Percentiles rank a stretch among this genome's conserved stretches.
These are phyloP conservation scores for Morpho deidamia DNA, from an alignment of 2,888 invertebrate genomes.

Conservation along the genomic window DNA sequence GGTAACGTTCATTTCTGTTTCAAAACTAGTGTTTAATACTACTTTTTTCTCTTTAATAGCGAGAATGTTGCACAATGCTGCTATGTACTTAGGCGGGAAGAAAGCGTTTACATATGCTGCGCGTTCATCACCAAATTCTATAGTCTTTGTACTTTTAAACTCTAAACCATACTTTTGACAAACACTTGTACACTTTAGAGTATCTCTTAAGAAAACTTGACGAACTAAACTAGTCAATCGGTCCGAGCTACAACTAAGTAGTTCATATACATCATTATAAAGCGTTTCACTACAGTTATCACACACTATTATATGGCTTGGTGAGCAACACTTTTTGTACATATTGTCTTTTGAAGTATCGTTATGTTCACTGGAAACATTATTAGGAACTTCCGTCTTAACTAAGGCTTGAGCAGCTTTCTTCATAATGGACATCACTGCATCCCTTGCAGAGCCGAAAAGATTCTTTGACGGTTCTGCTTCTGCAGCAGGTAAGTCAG, in stretches of 20 bases:
- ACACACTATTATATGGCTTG: conserved; percentile 86
- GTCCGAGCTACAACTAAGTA: conserved; percentile 84
- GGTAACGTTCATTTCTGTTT: conserved; percentile 69
- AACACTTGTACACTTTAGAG: conserved; percentile 79
- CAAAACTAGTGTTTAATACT: conserved; percentile 80
- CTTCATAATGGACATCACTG: conserved; percentile 94
- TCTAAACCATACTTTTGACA: conserved; percentile 81
- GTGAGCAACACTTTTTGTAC: conserved; percentile 82
- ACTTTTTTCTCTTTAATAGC: conserved; percentile 83
- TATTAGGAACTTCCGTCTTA: conserved; percentile 82
- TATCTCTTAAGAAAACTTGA: conserved; percentile 78
- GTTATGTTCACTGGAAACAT: conserved; percentile 72
- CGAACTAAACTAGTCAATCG: conserved; percentile 80
- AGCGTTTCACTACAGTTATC: conserved; percentile 84
- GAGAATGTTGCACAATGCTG: conserved; percentile 87
- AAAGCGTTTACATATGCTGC: conserved; percentile 80
- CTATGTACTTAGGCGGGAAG: conserved; percentile 83
- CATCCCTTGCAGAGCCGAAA: conserved; percentile 92
- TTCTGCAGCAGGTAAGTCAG: conserved; percentile 64
- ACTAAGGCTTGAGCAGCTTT: conserved; percentile 93
- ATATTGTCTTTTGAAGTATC: conserved; percentile 60
- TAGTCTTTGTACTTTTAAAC: conserved; percentile 77
- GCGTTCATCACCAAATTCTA: conserved; percentile 67
- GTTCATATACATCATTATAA: conserved; percentile 84
- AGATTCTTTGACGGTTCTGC: conserved; percentile 82